Evolutionary conservation across 2,888 invertebrate species (phyloP).

Genomic region (Drosophila mayaguana): DNA sequence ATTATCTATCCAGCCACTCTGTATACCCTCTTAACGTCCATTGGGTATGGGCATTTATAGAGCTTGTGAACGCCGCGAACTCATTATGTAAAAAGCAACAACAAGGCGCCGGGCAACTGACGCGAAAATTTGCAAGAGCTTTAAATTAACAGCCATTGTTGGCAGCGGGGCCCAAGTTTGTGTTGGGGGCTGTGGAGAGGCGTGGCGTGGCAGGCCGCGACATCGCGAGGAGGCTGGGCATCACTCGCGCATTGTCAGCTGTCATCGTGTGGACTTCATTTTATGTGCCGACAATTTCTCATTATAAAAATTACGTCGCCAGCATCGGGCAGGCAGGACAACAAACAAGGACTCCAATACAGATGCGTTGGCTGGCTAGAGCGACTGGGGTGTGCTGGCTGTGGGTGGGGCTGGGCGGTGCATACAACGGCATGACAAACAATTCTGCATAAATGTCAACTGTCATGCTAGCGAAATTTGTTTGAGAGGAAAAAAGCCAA

Average conservation of each 20-base stretch:
- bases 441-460: constrained; percentile 71
- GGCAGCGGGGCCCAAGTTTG: constrained; percentile 5
- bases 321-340: constrained; percentile 44
- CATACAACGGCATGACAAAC: constrained; percentile 50
- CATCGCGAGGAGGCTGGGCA: constrained; percentile 4
- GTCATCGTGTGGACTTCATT: constrained; percentile 73
- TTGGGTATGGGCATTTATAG: constrained; percentile 12
- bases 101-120: constrained; percentile 55
- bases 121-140: constrained; percentile 73
- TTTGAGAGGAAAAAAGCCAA: constrained; percentile 32
- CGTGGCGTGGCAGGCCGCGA: neutral
- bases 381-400: too few relatives aligned
- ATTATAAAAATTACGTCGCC: constrained; percentile 76
- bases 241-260: constrained; percentile 61
- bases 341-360: constrained; percentile 44
- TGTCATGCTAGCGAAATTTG: constrained; percentile 66
- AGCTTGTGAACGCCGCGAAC: constrained; percentile 33
- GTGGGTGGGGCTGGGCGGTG: constrained; percentile 7
- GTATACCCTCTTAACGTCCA: neutral
- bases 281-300: constrained; percentile 80
- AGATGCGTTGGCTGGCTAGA: constrained; percentile 11
- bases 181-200: neutral
- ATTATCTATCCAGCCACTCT: neutral
- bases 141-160: constrained; percentile 69
- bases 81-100: constrained; percentile 61